Evolutionary conservation across 2,888 invertebrate genomes (phyloP), one percentile per base, ranked within the genome.

Genomic region (Leucophenga maculata): DNA sequence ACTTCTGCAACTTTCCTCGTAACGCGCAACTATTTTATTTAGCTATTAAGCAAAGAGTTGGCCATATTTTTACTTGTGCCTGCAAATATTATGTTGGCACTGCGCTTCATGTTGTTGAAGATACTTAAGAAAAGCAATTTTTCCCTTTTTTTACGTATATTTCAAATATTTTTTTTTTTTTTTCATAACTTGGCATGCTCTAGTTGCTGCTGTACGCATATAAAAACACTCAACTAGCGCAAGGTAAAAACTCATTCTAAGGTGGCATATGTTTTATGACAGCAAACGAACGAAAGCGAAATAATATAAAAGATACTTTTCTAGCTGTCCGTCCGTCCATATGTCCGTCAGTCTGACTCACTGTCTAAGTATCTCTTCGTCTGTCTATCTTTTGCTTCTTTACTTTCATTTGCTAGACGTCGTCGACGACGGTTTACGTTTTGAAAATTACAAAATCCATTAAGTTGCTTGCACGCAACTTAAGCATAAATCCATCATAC

Each of bases 401-500:
- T 60, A 26, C 44, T 65, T 72, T 71, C 72, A 70, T 73, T 64
- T 69, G 65, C 59, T 73, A 57, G 60, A 26, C 59, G 59, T 52
- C 8, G 39, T 54, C 20, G 69, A 72, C 50, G 68, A 68, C 72
- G 71, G 48, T 69, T 78, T 82, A 20, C 9, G 84, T 71, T 83
- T 75, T 71, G 72, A 84, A 82, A 82, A 82, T 82, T 82, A 82
- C 82, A 84, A 82, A 82, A 82, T 82, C 85, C 82, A 82, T 82
- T 82, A 85, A 85, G 84, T 82, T 85, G 84, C 82, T 84, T 80
- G 82, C 82, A 82, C 82, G 82, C 84, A 82, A 82, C 81, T 85
- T 84, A 82, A 82, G 77, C 85, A 82, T 82, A 85, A 82, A 82
- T 82, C 85, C 85, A 82, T 82, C 82, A 82, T 84, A 84, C 72